A percentile compares a stretch with the other conserved stretches of the same genome.
Conservation (phyloP, 1,140 invertebrate species). For the Cheumatopsyche charites region DNA sequence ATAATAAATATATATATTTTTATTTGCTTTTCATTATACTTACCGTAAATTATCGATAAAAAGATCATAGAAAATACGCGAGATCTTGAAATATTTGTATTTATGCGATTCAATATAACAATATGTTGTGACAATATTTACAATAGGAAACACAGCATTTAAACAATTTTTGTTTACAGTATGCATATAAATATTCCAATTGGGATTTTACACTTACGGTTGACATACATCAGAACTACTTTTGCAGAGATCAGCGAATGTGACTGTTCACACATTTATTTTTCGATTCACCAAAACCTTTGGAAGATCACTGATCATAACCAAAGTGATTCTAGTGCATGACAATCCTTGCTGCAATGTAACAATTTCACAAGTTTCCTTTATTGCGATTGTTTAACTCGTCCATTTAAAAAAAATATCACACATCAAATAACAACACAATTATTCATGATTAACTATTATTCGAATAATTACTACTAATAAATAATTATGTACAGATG, state of each 20-base stretch:
- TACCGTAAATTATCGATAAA: neutral
- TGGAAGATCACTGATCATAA: too few relatives aligned
- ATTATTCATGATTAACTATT: constrained; percentile 10
- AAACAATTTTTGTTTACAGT: constrained; percentile 41
- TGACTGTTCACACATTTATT: too few relatives aligned
- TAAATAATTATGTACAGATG: constrained; percentile 15
- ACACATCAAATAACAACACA: constrained; percentile 22
- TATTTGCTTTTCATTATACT: neutral
- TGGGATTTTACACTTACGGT: constrained; percentile 46
- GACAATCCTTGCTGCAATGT: too few relatives aligned
- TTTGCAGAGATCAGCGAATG: too few relatives aligned
- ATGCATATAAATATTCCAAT: constrained; percentile 45
- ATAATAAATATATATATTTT: constrained; percentile 24
- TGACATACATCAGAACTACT: too few relatives aligned
- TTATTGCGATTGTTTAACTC: constrained; percentile 24
- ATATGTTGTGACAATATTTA: constrained; percentile 46
- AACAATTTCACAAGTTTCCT: neutral
- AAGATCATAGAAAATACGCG: neutral
- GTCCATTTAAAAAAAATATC: constrained; percentile 21
- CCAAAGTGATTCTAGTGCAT: too few relatives aligned
- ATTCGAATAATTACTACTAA: constrained; percentile 17
- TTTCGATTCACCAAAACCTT: too few relatives aligned
- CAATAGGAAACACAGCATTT: constrained; percentile 42
- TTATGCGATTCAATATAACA: constrained; percentile 45
- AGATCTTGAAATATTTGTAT: constrained; percentile 28